Conservation (phyloP, 2,113 vertebrate species). For the Hemibagrus wyckioides region DNA sequence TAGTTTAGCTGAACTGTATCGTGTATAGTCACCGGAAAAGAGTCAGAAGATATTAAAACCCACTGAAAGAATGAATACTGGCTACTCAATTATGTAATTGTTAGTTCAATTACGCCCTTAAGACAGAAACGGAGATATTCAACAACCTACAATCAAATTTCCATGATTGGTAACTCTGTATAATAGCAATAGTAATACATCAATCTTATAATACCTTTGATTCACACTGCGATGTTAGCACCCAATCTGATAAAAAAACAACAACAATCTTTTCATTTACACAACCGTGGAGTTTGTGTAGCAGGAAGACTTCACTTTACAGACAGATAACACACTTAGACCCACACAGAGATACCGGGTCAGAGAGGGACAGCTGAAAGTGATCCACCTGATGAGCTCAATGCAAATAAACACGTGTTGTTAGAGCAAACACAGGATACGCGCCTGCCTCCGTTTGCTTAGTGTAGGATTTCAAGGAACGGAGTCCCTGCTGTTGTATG, state of each 20-base stretch:
- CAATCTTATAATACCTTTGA: neutral
- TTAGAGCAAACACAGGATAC: slow-evolving; percentile 45
- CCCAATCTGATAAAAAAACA: neutral
- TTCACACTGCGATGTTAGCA: neutral
- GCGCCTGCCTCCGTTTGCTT: slow-evolving; percentile 25
- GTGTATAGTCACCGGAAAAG: neutral
- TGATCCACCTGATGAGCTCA: slow-evolving; percentile 34
- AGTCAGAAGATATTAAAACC: neutral
- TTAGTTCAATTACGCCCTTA: neutral
- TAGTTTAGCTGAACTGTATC: neutral
- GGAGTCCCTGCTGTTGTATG: slow-evolving; percentile 29
- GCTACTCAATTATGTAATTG: neutral
- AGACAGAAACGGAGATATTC: neutral
- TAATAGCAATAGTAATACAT: neutral
- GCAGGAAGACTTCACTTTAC: neutral
- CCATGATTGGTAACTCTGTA: neutral
- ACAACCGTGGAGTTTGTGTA: neutral
- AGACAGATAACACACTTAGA: neutral
- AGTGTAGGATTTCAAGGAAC: slow-evolving; percentile 51
- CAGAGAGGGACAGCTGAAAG: slow-evolving; percentile 43
- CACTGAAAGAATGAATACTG: neutral
- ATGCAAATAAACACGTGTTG: slow-evolving; percentile 51
- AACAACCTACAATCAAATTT: neutral
- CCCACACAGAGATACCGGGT: slow-evolving; percentile 36
- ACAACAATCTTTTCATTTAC: neutral